phyloP scores from a whole-genome alignment of 1,140 invertebrate species.

The Zaprionus nigranus region DNA sequence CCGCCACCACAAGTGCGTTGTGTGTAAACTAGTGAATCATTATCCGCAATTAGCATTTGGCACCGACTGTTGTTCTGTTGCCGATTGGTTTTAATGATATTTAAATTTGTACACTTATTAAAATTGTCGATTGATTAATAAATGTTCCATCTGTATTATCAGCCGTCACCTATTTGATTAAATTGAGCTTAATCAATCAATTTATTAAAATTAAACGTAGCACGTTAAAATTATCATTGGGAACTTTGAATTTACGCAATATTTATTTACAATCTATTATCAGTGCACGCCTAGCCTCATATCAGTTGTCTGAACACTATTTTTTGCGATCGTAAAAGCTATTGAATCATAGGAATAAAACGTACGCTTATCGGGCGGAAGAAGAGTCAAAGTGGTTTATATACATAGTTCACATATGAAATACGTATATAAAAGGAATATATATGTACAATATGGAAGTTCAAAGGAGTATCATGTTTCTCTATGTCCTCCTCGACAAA shows the following conservation, averaged over 20 bases:
- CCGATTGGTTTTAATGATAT: slow-evolving; percentile 9
- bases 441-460: background rate
- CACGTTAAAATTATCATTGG: background rate
- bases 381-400: background rate
- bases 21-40: slow-evolving; percentile 51
- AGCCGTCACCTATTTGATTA: slow-evolving; percentile 3
- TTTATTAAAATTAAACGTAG: background rate
- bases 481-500: too few species aligned
- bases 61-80: slow-evolving; percentile 2
- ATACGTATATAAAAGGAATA: background rate
- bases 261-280: slow-evolving; percentile 38
- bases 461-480: background rate
- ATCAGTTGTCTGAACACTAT: slow-evolving; percentile 24
- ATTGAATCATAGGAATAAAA: background rate
- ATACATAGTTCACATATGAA: slow-evolving; percentile 1
- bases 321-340: background rate
- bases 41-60: slow-evolving; percentile 46
- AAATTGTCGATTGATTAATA: slow-evolving; percentile 26
- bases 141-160: slow-evolving; percentile 6
- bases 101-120: slow-evolving; percentile 15
- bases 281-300: slow-evolving; percentile 9
- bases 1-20: slow-evolving; percentile 22
- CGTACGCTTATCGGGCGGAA: slow-evolving; percentile 6
- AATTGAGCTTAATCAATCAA: slow-evolving; percentile 2
- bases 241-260: slow-evolving; percentile 26